Conservation (phyloP, 2,113 vertebrate genomes). For the Alligator mississippiensis region DNA sequence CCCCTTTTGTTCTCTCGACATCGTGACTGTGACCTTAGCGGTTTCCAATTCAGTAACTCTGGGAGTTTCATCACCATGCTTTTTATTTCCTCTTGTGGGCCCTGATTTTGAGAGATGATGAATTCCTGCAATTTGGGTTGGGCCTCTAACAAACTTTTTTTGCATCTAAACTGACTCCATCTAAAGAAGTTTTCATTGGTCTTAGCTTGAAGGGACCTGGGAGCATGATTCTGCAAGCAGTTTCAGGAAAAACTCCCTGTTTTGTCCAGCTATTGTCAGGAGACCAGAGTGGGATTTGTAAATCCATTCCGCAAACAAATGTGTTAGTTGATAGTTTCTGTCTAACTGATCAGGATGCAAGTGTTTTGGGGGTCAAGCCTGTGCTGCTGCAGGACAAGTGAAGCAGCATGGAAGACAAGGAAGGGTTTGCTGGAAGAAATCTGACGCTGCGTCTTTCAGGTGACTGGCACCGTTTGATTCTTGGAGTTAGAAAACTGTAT, state of each 20-base stretch:
- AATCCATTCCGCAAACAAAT: not conserved
- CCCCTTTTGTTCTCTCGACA: not conserved
- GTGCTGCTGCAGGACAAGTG: not conserved
- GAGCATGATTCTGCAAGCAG: conserved; percentile 27
- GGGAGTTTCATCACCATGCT: not conserved
- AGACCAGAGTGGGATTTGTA: not conserved
- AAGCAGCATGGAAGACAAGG: not conserved
- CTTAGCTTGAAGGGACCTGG: not conserved
- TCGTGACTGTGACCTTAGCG: not conserved
- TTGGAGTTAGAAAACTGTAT: not conserved
- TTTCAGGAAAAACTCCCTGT: not conserved
- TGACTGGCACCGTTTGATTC: not conserved
- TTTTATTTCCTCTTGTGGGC: too few relatives aligned
- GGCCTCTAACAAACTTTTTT: not conserved
- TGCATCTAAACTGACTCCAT: too few relatives aligned
- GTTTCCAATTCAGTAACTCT: not conserved
- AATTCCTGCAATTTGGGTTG: not conserved
- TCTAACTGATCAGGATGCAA: not conserved
- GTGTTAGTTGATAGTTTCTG: not conserved
- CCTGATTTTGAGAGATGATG: too few relatives aligned
- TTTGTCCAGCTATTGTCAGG: conserved; percentile 39
- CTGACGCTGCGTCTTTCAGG: not conserved
- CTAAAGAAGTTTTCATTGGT: conserved; percentile 24
- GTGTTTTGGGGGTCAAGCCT: not conserved
- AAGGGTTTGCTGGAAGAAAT: not conserved